These are phyloP conservation scores for Adelphocoris suturalis DNA, from an alignment of 2,888 invertebrate genomes.

Conservation along the genomic window DNA sequence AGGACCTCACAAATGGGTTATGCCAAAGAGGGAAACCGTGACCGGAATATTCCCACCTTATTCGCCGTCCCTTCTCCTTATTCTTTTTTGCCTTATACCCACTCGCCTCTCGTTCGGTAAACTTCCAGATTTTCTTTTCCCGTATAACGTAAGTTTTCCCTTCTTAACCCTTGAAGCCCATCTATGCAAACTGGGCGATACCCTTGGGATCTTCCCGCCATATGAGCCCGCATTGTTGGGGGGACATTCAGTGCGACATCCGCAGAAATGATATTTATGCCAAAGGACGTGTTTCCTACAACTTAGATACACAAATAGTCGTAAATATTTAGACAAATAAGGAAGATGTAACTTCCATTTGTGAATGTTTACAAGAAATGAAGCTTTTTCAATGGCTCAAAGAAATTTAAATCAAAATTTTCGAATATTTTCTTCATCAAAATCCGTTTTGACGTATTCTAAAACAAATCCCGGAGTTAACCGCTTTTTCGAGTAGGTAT, in stretches of 20 bases:
- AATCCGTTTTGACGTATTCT: too few species aligned
- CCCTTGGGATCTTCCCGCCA: not conserved
- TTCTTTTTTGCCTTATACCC: slow-evolving; percentile 7
- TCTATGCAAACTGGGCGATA: slow-evolving; percentile 5
- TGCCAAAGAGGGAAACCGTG: slow-evolving; percentile 60
- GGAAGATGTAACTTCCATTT: too few species aligned
- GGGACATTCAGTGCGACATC: not conserved
- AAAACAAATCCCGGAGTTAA: too few species aligned
- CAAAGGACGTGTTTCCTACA: not conserved
- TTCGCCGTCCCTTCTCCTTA: not conserved
- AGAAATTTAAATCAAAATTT: too few species aligned
- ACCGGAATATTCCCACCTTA: slow-evolving; percentile 58
- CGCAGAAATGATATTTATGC: not conserved
- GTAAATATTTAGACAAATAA: too few species aligned
- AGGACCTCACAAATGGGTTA: slow-evolving; percentile 68
- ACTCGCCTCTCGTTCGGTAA: slow-evolving; percentile 13
- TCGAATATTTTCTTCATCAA: too few species aligned
- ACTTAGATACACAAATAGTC: too few species aligned
- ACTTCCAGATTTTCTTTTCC: slow-evolving; percentile 21
- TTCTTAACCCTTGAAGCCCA: not conserved
- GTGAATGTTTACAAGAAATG: too few species aligned
- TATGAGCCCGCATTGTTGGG: not conserved
- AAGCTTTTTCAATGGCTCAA: too few species aligned
- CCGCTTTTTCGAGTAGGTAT: too few species aligned
- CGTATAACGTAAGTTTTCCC: not conserved